Conservation (phyloP, 2,888 invertebrate species). For the Sarcophaga carnaria region DNA sequence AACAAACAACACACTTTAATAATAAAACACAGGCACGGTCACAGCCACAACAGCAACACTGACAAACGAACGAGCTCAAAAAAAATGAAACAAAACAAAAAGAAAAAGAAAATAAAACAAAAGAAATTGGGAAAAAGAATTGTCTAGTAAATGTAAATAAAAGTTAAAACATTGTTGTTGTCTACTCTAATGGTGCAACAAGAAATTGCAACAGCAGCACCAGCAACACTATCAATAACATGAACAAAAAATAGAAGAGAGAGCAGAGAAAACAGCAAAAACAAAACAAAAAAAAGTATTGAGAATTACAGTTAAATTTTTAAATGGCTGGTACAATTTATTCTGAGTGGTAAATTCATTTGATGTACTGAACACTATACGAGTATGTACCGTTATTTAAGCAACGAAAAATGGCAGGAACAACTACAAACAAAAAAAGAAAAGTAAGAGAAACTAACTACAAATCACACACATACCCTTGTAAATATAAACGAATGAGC, state of each 20-base stretch:
- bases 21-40: background rate
- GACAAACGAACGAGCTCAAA: background rate
- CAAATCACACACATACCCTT: slow-evolving; percentile 5
- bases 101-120: slow-evolving; percentile 27
- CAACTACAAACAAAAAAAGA: background rate
- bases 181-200: slow-evolving; percentile 58
- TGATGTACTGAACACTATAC: slow-evolving; percentile 38
- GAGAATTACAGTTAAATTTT: slow-evolving; percentile 58
- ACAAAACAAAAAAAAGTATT: background rate
- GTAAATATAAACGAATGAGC: slow-evolving; percentile 35
- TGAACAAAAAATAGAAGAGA: slow-evolving; percentile 21
- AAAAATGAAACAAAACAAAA: background rate
- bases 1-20: background rate
- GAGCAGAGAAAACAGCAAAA: slow-evolving; percentile 12
- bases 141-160: slow-evolving; percentile 62
- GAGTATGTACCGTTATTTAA: slow-evolving; percentile 43
- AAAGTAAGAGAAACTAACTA: background rate
- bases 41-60: background rate
- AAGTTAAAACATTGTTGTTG: slow-evolving; percentile 58
- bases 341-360: slow-evolving; percentile 61
- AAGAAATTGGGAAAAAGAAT: slow-evolving; percentile 35
- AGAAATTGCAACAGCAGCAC: slow-evolving; percentile 52
- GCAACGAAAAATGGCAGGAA: slow-evolving; percentile 35
- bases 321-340: slow-evolving; percentile 62
- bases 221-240: slow-evolving; percentile 28